These are phyloP conservation scores for Novumbra hubbsi DNA, from an alignment of 2,797 vertebrate genomes.

Conservation along the genomic window DNA sequence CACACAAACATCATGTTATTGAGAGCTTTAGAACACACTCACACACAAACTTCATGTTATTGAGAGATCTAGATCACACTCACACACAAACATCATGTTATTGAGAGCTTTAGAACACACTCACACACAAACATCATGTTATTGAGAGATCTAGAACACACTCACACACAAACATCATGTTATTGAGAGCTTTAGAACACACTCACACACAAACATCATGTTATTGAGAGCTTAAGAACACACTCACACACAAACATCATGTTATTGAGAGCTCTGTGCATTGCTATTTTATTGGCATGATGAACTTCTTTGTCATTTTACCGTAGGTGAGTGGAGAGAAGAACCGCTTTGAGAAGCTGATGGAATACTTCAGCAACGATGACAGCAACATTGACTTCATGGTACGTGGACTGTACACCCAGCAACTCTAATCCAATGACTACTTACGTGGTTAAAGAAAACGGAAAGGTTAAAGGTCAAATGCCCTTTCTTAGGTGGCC, in stretches of 20 bases:
- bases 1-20: too few relatives aligned
- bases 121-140: too few relatives aligned
- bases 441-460: not conserved
- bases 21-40: too few relatives aligned
- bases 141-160: too few relatives aligned
- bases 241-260: not conserved
- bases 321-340: conserved; percentile 87
- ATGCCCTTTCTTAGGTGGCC: conserved; percentile 77
- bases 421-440: not conserved
- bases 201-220: not conserved
- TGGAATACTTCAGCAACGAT: conserved; percentile 92
- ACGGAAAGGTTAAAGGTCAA: not conserved
- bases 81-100: not conserved
- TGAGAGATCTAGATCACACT: not conserved
- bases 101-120: too few relatives aligned
- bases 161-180: too few relatives aligned
- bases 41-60: too few relatives aligned
- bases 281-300: not conserved
- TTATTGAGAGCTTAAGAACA: too few relatives aligned
- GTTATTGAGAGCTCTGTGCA: conserved; percentile 7
- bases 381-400: conserved; percentile 98
- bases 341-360: conserved; percentile 94
- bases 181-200: not conserved
- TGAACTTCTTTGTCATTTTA: not conserved
- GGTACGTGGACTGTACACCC: conserved; percentile 69